phyloP scores from a whole-genome alignment of 2,888 invertebrate genomes.

The Caenorhabditis sp. region DNA sequence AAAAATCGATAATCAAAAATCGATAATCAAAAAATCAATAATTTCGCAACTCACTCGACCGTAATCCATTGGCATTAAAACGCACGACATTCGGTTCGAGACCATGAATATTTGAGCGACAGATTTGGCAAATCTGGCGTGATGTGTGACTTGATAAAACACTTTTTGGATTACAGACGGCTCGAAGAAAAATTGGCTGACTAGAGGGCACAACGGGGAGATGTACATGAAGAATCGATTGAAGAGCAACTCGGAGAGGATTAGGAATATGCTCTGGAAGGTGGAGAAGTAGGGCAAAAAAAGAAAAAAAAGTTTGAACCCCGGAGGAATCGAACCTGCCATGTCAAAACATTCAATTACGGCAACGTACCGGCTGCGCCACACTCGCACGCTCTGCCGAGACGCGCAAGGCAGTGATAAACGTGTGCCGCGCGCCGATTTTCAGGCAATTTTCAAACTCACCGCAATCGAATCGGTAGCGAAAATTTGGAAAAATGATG shows the following conservation, averaged over 20 bases:
- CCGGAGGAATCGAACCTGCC: too few species aligned
- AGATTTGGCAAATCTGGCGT: slow-evolving; percentile 20
- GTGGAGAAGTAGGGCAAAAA: background rate
- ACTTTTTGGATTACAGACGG: slow-evolving; percentile 16
- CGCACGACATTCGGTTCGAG: slow-evolving; percentile 46
- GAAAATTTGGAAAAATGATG: slow-evolving; percentile 9
- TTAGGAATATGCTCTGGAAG: slow-evolving; percentile 22
- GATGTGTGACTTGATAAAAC: background rate
- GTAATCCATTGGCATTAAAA: slow-evolving; percentile 15
- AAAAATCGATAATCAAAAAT: background rate
- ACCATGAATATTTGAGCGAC: slow-evolving; percentile 48
- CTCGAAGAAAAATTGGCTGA: slow-evolving; percentile 27
- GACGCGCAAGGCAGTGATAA: too few species aligned
- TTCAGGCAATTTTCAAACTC: background rate
- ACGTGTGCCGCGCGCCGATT: too few species aligned
- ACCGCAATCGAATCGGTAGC: slow-evolving; percentile 26
- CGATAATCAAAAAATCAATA: background rate
- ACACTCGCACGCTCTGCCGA: too few species aligned
- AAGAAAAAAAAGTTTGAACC: background rate
- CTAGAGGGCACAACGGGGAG: slow-evolving; percentile 31
- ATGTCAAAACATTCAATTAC: background rate
- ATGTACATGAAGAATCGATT: slow-evolving; percentile 24
- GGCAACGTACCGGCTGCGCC: too few species aligned
- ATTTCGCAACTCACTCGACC: background rate
- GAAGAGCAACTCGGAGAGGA: slow-evolving; percentile 22